Base-by-base conservation (phyloP, 2,888 invertebrate genomes). In the Amaurobius ferox region DNA sequence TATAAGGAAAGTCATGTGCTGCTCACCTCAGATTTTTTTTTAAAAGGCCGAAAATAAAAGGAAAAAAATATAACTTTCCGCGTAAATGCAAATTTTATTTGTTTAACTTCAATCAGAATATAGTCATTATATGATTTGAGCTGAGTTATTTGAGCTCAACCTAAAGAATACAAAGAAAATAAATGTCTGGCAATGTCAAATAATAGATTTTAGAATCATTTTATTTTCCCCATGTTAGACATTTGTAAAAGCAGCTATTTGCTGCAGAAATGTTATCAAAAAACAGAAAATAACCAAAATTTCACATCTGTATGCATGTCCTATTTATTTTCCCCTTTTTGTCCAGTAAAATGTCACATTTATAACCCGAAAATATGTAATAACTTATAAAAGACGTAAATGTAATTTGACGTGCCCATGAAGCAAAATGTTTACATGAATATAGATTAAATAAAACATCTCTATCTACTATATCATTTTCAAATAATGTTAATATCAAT, bases 311-410 rank as follows among this genome's bases (percentile, higher is more conserved):
- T 55, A 55, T 55, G 55, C 55, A 55, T 55, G 23, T 55, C 23
- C 19, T 55, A 55, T 55, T 55, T 55, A 19, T 55, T 16, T 23
- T 55, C 55, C 44, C 55, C n/a, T n/a, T 55, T 55, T 55, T 55
- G 55, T 55, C 55, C 55, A 55, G 55, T 55, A 55, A 55, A 55
- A 55, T 55, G 55, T 55, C 55, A 55, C 55, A 55, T 55, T 55
- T 55, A 55, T 55, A 55, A 23, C 23, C 55, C 19, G 55, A 55
- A 55, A 55, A 55, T 16, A 55, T 55, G 3, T 55, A 55, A 55
- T 55, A 19, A 55, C 23, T 55, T 55, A 55, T 55, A 55, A 55
- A 55, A 23, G 55, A 23, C 2, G 55, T 23, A 23, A 55, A 55
- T 55, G 23, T 11, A 23, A 55, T 55, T 55, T 55, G 55, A 55